Conservation (phyloP, 1,140 invertebrate genomes). For the Diachasmimorpha longicaudata region DNA sequence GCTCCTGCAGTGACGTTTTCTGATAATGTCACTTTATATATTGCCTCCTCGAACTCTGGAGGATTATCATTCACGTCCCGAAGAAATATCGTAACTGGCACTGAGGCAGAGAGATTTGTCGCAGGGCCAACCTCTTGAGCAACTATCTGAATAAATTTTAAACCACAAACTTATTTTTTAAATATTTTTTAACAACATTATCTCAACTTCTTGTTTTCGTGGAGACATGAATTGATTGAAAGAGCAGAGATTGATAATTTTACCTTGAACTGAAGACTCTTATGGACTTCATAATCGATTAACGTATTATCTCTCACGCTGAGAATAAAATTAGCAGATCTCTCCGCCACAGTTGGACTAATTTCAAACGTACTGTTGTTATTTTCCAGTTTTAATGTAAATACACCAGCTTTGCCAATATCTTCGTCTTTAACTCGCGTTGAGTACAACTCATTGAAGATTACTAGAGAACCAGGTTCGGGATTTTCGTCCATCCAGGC, state of each 20-base stretch:
- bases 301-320: conserved; percentile 80
- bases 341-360: conserved; percentile 84
- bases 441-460: conserved; percentile 73
- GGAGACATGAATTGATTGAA: too few relatives aligned
- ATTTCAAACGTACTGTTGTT: conserved; percentile 90
- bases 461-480: conserved; percentile 76
- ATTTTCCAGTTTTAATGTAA: conserved; percentile 77
- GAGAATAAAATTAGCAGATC: conserved; percentile 80
- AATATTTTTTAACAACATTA: too few relatives aligned
- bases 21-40: conserved; percentile 75
- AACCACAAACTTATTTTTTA: not conserved
- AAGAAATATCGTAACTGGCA: conserved; percentile 80
- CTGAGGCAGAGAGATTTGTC: conserved; percentile 74
- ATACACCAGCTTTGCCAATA: conserved; percentile 82
- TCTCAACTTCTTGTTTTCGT: not conserved
- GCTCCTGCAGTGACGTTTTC: conserved; percentile 83
- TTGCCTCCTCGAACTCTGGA: conserved; percentile 77
- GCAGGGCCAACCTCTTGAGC: conserved; percentile 79
- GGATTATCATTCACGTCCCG: conserved; percentile 90
- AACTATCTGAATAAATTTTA: conserved; percentile 66
- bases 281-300: conserved; percentile 82
- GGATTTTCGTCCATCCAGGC: conserved; percentile 82
- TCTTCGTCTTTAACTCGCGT: conserved; percentile 78
- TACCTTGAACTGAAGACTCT: conserved; percentile 75
- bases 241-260: conserved; percentile 19